These are phyloP conservation scores for Petrocephalus microphthalmus DNA, from an alignment of 2,113 vertebrate species.

Conservation along the genomic window DNA sequence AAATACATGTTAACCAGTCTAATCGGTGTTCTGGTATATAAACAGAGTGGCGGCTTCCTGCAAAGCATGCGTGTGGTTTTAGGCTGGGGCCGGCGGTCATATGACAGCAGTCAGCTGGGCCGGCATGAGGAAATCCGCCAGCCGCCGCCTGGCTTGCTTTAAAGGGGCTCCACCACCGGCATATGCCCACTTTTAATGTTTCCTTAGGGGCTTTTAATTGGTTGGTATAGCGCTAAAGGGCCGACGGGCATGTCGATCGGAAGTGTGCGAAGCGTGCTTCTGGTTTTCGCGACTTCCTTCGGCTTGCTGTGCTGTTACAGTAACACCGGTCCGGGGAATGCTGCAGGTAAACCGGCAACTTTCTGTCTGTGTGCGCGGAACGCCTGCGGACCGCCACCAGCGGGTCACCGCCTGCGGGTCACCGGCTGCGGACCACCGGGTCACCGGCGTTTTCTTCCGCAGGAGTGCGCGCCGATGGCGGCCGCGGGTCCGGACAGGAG, in stretches of 20 bases:
- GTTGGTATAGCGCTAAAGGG: background rate
- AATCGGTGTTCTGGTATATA: background rate
- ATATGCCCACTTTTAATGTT: background rate
- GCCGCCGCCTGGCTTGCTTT: background rate
- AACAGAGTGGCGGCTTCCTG: background rate
- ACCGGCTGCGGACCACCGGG: too few species aligned
- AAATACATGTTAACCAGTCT: background rate
- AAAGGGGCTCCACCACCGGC: background rate
- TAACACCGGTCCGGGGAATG: background rate
- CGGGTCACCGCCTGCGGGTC: too few species aligned
- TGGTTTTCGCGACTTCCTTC: background rate
- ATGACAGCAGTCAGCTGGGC: constrained; percentile 18
- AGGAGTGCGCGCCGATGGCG: background rate
- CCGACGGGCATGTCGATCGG: background rate
- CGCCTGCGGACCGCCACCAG: too few species aligned
- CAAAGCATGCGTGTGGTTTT: background rate
- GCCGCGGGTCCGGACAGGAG: background rate
- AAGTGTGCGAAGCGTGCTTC: background rate
- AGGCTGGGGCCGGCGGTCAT: background rate
- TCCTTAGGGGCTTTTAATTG: background rate
- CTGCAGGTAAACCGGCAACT: background rate
- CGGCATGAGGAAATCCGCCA: background rate
- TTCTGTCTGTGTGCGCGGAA: too few species aligned
- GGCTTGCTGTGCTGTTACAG: background rate
- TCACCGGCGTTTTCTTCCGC: background rate